phyloP scores from a whole-genome alignment of 2,888 invertebrate genomes.

The Julus scandinavius region DNA sequence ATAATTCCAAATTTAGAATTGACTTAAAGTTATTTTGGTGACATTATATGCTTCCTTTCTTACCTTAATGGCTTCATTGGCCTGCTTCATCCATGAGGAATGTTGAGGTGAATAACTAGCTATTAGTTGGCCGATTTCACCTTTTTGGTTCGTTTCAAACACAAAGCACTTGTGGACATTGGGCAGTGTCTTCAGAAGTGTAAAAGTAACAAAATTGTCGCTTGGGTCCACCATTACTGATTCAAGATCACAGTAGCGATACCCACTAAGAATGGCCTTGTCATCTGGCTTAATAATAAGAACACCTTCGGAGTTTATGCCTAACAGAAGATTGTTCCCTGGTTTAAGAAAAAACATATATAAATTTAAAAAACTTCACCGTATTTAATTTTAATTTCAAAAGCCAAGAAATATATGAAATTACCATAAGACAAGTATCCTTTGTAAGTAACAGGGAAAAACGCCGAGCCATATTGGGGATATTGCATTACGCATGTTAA shows the following conservation, averaged over 20 bases:
- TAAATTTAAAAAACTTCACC: background rate
- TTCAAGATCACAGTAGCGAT: conserved; percentile 89
- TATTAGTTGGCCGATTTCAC: conserved; percentile 91
- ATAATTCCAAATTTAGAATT: background rate
- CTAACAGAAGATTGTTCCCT: conserved; percentile 75
- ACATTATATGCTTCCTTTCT: background rate
- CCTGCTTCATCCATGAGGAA: conserved; percentile 70
- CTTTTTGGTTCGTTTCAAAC: conserved; percentile 88
- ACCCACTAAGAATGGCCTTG: conserved; percentile 90
- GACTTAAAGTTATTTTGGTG: background rate
- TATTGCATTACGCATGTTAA: conserved; percentile 97
- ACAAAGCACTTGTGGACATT: conserved; percentile 88
- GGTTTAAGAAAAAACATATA: background rate
- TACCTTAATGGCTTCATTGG: conserved; percentile 60
- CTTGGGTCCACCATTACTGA: conserved; percentile 90
- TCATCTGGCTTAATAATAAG: conserved; percentile 91
- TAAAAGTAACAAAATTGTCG: conserved; percentile 91
- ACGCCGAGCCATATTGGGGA: conserved; percentile 87
- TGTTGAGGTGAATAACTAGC: conserved; percentile 89
- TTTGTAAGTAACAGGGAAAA: conserved; percentile 89
- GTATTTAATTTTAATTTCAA: background rate
- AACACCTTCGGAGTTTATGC: conserved; percentile 90
- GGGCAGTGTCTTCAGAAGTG: conserved; percentile 76
- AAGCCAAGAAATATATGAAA: background rate
- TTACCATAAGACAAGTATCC: conserved; percentile 93